Evolutionary conservation across 2,113 vertebrate species (phyloP), one percentile per base, ranked within the genome.

Genomic region (Baryphthengus martii): DNA sequence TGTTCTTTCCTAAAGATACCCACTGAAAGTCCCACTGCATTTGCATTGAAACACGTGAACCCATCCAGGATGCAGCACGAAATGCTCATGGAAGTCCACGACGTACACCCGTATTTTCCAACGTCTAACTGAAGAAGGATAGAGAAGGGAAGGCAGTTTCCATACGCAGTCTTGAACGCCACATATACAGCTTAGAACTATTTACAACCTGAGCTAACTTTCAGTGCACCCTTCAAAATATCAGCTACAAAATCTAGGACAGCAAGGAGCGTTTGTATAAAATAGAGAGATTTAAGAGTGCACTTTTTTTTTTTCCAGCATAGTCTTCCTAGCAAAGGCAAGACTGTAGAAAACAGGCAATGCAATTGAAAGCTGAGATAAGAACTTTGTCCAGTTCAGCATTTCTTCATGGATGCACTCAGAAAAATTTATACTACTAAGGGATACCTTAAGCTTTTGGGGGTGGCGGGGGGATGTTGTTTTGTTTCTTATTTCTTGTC

Each of bases 161-260:
- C n/a, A 66, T 21, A 56, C 0, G 2, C 14, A 31, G 24, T 4
- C 59, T 37, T 44, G 13, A 85, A 89, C 0, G 0, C 16, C 47
- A 77, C 4, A 1, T 10, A 31, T 23, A 17, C 33, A 44, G 49
- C 19, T 24, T 39, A 52, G 49, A 55, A 73, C 3, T 12, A 74
- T 16, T 63, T 74, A 59, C 5, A 55, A 21, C 8, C 20, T 35
- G 10, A 89, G 17, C 23, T 53, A 55, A 49, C 4, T 8, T 85
- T 47, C 28, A 45, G 19, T 4, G 17, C 24, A 74, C n/a, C 10
- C 15, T 49, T 66, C 68, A 71, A 91, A 55, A 53, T 6, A 77
- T 1, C 33, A 20, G 3, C 28, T 66, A 65, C 68, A 45, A 89
- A 77, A 29, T 13, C 65, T 29, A 72, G 39, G 19, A 70, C 17